Conservation (phyloP, 1,140 invertebrate species). For the Xylocopa sonorina region DNA sequence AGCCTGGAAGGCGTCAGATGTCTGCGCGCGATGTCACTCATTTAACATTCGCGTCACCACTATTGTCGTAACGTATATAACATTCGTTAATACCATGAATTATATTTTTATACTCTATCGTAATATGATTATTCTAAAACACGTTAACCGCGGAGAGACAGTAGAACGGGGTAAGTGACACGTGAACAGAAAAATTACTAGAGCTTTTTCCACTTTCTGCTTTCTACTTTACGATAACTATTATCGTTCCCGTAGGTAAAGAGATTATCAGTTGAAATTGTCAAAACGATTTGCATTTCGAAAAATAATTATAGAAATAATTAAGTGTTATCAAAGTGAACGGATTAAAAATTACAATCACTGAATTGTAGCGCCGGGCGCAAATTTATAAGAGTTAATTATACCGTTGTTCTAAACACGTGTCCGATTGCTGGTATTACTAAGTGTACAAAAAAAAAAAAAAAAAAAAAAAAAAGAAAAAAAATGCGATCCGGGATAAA, state of each 20-base stretch:
- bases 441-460: constrained; percentile 56
- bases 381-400: constrained; percentile 36
- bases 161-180: constrained; percentile 20
- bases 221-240: constrained; percentile 35
- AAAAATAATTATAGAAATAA: constrained; percentile 17
- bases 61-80: constrained; percentile 69
- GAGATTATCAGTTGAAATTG: constrained; percentile 25
- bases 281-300: constrained; percentile 10
- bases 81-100: constrained; percentile 77
- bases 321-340: constrained; percentile 25
- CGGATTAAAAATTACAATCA: constrained; percentile 6
- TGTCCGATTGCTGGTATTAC: constrained; percentile 40
- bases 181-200: constrained; percentile 34
- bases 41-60: constrained; percentile 62
- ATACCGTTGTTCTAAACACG: constrained; percentile 30
- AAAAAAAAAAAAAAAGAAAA: too few species aligned
- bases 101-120: constrained; percentile 81
- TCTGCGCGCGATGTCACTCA: constrained; percentile 42
- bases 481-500: constrained; percentile 9
- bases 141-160: constrained; percentile 15
- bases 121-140: constrained; percentile 69
- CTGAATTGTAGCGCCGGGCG: constrained; percentile 21
- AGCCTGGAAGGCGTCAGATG: constrained; percentile 58
- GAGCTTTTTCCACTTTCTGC: constrained; percentile 56
- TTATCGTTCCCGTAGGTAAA: constrained; percentile 10